Base-by-base conservation (phyloP, 2,888 invertebrate genomes). In the Euplagia quadripunctaria region DNA sequence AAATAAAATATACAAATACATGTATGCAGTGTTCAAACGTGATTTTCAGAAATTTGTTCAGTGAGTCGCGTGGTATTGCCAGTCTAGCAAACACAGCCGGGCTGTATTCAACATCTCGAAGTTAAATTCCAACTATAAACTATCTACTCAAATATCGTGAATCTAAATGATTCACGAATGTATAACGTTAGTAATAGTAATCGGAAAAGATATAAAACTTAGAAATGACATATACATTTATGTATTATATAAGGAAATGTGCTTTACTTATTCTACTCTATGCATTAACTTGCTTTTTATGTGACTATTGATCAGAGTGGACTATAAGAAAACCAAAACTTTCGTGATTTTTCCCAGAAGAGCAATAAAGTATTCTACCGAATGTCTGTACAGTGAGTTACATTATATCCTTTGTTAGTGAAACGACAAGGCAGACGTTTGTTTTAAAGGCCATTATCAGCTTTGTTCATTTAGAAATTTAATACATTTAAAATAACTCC, bases 41-140 rank as follows among this genome's bases (percentile, higher is more conserved):
- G 86, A 89, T 89, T 90, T 88, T 85, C 85, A 86, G 86, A 87
- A 90, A 91, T 91, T 89, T 89, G 88, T 85, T 90, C 91, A 91
- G 88, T 91, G 92, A 92, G 85, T 86, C 88, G 89, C 82, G 86
- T 81, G 82, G 83, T 82, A 79, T 77, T 83, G 80, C 84, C 84
- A 87, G 85, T 79, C 80, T 86, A 75, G 82, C 85, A 90, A 87
- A 89, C 84, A 86, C 75, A 82, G 76, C 76, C 83, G 77, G 83
- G 78, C 82, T 74, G 78, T 80, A 79, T 73, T 78, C 79, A 75
- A 82, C 77, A 86, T 81, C 81, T 82, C 81, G 6, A 20, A 86
- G 84, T 84, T 85, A 86, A 87, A 84, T 86, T 82, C 55, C 78
- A 81, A 79, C 81, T 58, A 71, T 71, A 78, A 73, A 76, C 71